Evolutionary conservation across 2,888 invertebrate species (phyloP).

Genomic region (Allygus modestus): DNA sequence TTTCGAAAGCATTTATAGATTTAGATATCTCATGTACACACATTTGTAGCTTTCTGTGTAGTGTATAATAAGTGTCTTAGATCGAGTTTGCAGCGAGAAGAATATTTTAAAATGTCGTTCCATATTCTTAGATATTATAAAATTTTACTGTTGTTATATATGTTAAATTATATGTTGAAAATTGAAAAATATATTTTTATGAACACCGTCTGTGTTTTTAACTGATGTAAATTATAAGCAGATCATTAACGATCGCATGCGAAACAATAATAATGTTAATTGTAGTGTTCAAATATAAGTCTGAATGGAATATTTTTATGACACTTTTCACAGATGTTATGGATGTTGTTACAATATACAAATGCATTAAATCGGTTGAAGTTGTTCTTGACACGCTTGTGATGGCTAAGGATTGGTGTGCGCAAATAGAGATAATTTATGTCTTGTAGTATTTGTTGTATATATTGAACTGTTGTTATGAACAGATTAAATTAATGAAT

Average conservation of each 20-base stretch:
- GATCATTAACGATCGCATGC: slow-evolving; percentile 11
- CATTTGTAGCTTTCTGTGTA: slow-evolving; percentile 39
- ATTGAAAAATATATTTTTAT: slow-evolving; percentile 42
- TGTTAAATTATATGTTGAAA: slow-evolving; percentile 8
- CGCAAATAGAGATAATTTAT: slow-evolving; percentile 52
- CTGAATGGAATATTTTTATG: slow-evolving; percentile 50
- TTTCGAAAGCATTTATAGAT: slow-evolving; percentile 40
- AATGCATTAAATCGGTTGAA: not conserved
- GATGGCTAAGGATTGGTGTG: slow-evolving; percentile 43
- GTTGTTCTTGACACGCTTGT: slow-evolving; percentile 20
- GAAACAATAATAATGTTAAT: slow-evolving; percentile 49
- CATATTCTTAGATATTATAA: not conserved
- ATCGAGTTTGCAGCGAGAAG: not conserved
- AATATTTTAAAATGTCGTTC: slow-evolving; percentile 3
- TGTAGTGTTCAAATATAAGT: slow-evolving; percentile 56
- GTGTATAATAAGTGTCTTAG: slow-evolving; percentile 21
- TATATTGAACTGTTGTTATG: slow-evolving; percentile 54
- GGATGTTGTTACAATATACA: slow-evolving; percentile 8
- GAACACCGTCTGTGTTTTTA: slow-evolving; percentile 42
- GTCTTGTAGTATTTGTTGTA: slow-evolving; percentile 60
- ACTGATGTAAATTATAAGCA: not conserved
- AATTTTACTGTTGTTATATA: slow-evolving; percentile 5
- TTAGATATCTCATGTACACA: slow-evolving; percentile 24
- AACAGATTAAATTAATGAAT: slow-evolving; percentile 52
- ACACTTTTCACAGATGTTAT: slow-evolving; percentile 22